Base-by-base conservation (phyloP, 2,888 invertebrate species). In the Ditula angustiorana region DNA sequence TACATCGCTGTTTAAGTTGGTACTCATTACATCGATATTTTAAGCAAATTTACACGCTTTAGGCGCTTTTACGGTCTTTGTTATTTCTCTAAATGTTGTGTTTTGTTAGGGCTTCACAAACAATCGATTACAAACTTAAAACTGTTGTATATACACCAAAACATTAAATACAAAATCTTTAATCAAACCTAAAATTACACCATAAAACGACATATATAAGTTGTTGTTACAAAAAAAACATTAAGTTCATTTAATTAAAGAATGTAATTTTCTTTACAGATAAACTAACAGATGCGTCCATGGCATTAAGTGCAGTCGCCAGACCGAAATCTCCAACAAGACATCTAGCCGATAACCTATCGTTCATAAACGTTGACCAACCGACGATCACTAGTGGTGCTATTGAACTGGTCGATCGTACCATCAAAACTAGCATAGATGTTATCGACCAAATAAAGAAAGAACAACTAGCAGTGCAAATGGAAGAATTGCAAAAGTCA, bases 351-450 rank as follows among this genome's bases (percentile, higher is more conserved):
- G 93, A 92, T 70, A 91, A 93, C 69, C 68, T 92, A 21, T 82
- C 92, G 30, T 93, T 93, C 69, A 82, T 93, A 5, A 93, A 92
- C 70, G 90, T 93, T 28, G 91, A 92, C 68, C 93, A 94, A 72
- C 94, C 94, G 28, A 93, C 93, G 23, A 83, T 92, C 30, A 94
- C 93, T 0, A 93, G 85, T 57, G 94, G 94, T 67, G 93, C 94
- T 26, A 93, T 89, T 71, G 94, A 94, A 75, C 80, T 94, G 28
- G 94, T 94, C 10, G 94, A 94, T 74, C 83, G 92, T 35, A 87
- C 90, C 0, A 87, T 92, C 16, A 90, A 92, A 77, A 92, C 88
- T 67, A 91, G 91, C 58, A 85, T 89, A 37, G 84, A 85, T 50
- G 88, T 90, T 0, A 87, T 88, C 44, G 87, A 88, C 69, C 88